Base-by-base conservation (phyloP, 2,888 invertebrate species). In the Penaeus monodon region DNA sequence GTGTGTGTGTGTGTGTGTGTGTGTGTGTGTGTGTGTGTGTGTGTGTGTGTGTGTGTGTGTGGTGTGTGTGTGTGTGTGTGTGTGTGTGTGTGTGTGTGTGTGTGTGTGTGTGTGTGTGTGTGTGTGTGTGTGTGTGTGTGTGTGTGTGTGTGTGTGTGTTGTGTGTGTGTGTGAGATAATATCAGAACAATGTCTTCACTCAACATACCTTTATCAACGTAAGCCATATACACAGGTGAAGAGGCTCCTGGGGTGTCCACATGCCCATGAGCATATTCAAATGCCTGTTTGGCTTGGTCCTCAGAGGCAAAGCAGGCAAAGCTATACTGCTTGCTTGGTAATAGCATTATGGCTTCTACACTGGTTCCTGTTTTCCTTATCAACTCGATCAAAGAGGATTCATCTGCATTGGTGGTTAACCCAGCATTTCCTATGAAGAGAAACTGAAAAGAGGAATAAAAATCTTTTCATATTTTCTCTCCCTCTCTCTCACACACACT, bases 401-500 rank as follows among this genome's bases (percentile, higher is more conserved):
- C 88, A 84, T 89, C 89, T 77, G 85, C 83, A 68, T 87, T 87
- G 38, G 88, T 89, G 14, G 88, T 84, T 49, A 87, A 66, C 33
- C 89, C 89, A 64, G 84, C 82, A 82, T 89, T 89, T 20, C 83
- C 89, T 77, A 89, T 85, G 24, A 87, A 85, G n/a, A 89, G 63
- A 68, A 85, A 77, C 89, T 89, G 89, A 38, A 66, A 68, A 65
- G 17, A 57, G 29, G 24, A 33, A 76, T 76, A 33, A 33, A 6
- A 73, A 73, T 73, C 20, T 0, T 73, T 20, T 27, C 12, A 70
- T n/a, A n/a, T n/a, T n/a, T n/a, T n/a, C n/a, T n/a, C n/a, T n/a
- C n/a, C 8, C 4, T 24, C n/a, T 70, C n/a, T 20, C n/a, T 29
- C 12, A 33, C 22, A 70, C 27, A 70, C n/a, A 27, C 6, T 6